phyloP scores from a whole-genome alignment of 53 echinoderm and acorn worm species.

The Temnopleurus reevesii region DNA sequence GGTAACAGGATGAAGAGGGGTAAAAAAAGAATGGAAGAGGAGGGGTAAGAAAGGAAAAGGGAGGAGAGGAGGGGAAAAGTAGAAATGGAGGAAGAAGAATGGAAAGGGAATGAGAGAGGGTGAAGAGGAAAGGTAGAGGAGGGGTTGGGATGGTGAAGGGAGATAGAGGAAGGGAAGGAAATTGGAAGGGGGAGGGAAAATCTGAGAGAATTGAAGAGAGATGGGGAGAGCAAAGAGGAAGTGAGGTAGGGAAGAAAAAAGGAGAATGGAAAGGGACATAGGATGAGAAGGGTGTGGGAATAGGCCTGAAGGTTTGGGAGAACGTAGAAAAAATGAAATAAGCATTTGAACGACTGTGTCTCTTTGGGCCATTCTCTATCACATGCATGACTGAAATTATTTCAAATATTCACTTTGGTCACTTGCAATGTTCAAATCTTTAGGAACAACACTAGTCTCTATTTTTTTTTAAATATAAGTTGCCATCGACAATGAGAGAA shows the following conservation, averaged over 20 bases:
- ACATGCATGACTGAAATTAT: no score
- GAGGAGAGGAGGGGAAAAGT: background rate
- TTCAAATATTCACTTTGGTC: no score
- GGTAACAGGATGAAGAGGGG: background rate
- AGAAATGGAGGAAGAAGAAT: background rate
- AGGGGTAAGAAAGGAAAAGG: background rate
- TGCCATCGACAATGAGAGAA: no score
- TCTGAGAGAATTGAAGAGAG: background rate
- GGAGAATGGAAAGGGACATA: background rate
- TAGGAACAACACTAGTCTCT: no score
- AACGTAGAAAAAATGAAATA: background rate
- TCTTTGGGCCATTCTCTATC: no score
- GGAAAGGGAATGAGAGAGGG: background rate
- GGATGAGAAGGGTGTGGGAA: background rate
- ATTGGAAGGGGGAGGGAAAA: background rate
- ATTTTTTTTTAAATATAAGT: no score
- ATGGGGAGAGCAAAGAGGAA: background rate
- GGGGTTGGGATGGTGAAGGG: background rate
- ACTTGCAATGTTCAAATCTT: no score
- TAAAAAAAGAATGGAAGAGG: background rate
- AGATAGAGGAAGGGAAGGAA: background rate
- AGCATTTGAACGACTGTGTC: background rate
- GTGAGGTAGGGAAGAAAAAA: background rate
- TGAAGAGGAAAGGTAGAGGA: background rate
- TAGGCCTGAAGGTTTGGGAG: background rate